Percentiles rank a stretch among this genome's conserved stretches.
Evolutionary conservation across 2,797 vertebrate species (phyloP).

Genomic region (Prionace glauca): DNA sequence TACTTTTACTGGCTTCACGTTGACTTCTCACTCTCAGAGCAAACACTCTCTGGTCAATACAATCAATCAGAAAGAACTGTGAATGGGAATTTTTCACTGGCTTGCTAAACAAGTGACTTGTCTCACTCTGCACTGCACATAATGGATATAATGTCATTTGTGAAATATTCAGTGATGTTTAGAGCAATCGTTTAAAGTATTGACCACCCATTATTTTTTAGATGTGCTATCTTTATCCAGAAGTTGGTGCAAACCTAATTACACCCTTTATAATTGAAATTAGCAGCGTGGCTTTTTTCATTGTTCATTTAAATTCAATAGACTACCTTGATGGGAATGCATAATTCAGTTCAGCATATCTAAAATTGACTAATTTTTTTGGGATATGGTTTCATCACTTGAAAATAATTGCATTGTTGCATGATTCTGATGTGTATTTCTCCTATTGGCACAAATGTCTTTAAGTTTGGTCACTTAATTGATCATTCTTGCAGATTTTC

Average conservation of each 20-base stretch:
- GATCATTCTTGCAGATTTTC: constrained; percentile 45
- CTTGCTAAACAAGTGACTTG: background rate
- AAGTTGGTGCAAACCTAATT: constrained; percentile 69
- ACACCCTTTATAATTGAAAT: constrained; percentile 60
- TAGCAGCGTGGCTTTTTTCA: constrained; percentile 54
- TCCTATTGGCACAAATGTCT: constrained; percentile 41
- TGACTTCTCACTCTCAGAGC: background rate
- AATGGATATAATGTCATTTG: background rate
- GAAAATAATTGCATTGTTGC: constrained; percentile 56
- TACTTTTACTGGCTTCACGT: background rate
- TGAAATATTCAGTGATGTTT: background rate
- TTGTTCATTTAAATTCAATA: constrained; percentile 46
- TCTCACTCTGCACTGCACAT: background rate
- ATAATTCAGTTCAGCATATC: constrained; percentile 44
- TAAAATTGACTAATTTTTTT: constrained; percentile 52
- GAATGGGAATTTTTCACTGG: background rate
- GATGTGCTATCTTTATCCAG: constrained; percentile 56
- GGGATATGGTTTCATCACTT: constrained; percentile 54
- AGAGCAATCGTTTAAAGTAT: constrained; percentile 49
- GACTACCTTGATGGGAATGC: constrained; percentile 46
- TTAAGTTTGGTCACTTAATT: constrained; percentile 45
- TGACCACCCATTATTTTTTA: constrained; percentile 64
- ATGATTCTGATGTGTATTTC: constrained; percentile 50
- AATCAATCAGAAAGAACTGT: background rate
- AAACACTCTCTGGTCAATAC: background rate